Base-by-base conservation (phyloP, 2,888 invertebrate genomes). In the Netelia inedita region DNA sequence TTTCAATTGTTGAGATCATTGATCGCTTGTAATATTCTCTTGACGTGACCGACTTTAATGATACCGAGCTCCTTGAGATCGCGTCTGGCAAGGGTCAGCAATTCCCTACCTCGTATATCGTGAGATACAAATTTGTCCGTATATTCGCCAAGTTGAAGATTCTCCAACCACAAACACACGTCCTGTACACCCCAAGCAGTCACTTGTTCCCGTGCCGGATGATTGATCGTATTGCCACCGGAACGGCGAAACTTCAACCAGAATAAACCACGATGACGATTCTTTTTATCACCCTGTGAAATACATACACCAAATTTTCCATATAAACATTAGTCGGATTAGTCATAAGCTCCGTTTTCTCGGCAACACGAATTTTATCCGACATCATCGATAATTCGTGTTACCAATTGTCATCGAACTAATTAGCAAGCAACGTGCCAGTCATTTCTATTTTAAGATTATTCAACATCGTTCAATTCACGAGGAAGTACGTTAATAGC, bases 11-110 rank as follows among this genome's bases (percentile, higher is more conserved):
- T 94, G 87, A 97, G 94, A 93, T 98, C 98, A 94, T 98, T 97
- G 86, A 98, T 98, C 23, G 98, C 98, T 93, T 98, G 98, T 87
- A 98, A 96, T 88, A 99, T 97, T 91, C 99, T 96, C 94, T 99
- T 99, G 43, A 99, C 97, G 93, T 99, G 99, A 0, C 99, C 99
- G 72, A 99, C 98, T 94, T 99, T 99, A 10, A 97, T 97, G 75
- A 99, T 97, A 9, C 99, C 99, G 65, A 99, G 95, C 88, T 99
- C 99, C 93, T 98, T 96, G 3, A 98, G 95, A 93, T 98, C 98
- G 16, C 98, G 95, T 73, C 98, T 95, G 1, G 98, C 98, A 80
- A 99, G 94, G 0, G 97, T 96, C 2, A 98, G 95, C 43, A 99
- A 95, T 92, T 99, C 99, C 50, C 97, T 95, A 1, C 99, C 99